Evolutionary conservation across 2,113 vertebrate genomes (phyloP), one percentile per base, ranked within the genome.

Genomic region (Speoplatyrhinus poulsoni): DNA sequence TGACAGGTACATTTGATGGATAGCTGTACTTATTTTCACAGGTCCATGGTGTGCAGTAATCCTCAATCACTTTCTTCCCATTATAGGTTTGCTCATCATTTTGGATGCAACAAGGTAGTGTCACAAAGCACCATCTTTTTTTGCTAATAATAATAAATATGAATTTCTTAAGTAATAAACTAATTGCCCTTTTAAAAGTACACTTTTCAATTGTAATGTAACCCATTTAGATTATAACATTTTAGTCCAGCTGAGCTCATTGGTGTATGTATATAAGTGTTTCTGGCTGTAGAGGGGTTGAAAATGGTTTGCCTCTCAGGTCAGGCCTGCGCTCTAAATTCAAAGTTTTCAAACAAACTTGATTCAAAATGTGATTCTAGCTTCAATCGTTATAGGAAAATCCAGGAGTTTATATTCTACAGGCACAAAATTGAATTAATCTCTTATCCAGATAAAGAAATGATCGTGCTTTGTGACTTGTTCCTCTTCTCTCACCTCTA

Each of bases 1-100:
- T 57, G 59, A 9, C 72, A 87, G 87, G 81, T 68, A n/a, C n/a
- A 0, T 56, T 13, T 52, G 19, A 9, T 9, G 53, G 26, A 47
- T 49, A 5, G 3, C 11, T 53, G 12, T 10, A 9, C 33, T 56
- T 41, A 12, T 47, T 62, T 62, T 62, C 48, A 17, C 33, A 62
- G 60, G 46, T 17, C 46, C 46, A 12, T 6, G 0, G 48, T 61
- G 48, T 61, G 65, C 41, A 86, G 53, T 77, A 81, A 81, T 60
- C 0, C 59, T 7, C 8, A 26, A 0, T 62, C 32, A 19, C 32
- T 49, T 59, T 12, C 65, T 61, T 70, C 33, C 56, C 17, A 53
- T 81, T 54, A 69, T 61, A 90, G 89, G 73, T 88, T 48, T 12
- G 46, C 33, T 19, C 17, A 41, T 9, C 3, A n/a, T 17, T 26